Evolutionary conservation across 2,888 invertebrate genomes (phyloP), one percentile per base, ranked within the genome.

Genomic region (Andrena flavipes): DNA sequence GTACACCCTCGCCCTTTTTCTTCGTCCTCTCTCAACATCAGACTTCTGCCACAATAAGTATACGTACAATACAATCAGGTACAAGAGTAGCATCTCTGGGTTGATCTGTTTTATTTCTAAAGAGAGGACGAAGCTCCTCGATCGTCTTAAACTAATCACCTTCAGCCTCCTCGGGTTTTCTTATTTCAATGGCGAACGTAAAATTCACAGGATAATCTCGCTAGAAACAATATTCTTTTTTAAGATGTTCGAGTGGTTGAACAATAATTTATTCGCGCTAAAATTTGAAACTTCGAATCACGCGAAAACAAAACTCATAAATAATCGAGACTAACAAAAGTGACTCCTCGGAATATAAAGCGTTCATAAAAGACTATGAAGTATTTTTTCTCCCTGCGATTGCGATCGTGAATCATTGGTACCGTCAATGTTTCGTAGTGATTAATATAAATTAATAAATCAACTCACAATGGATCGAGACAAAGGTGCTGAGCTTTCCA

Each of bases 41-140:
- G 88, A 86, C 75, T 84, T 86, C 70, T 82, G 84, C 85, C 84
- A 85, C 77, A 87, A 81, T 83, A 87, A 87, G 85, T 90, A 89
- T 87, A 90, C 85, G 80, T 87, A 90, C 85, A 80, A 89, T 84
- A 85, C 81, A 87, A 89, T 91, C 91, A 91, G 91, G 91, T 91
- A 91, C 91, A 91, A 89, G 87, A 91, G 91, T 91, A 91, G 91
- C 91, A 90, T 91, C 84, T 89, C 84, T 63, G 84, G 72, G 69
- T 86, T 83, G 83, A 80, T 82, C 78, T 80, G 63, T 80, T 79
- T 85, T 76, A 68, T 82, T 51, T 81, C 69, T 64, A 64, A 64
- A 84, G 79, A 84, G 84, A 84, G 84, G 80, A 84, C 84, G 84
- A 84, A 80, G 72, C 56, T 56, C 54, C 67, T 54, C 65, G 63